Base-by-base conservation (phyloP, 2,113 vertebrate genomes). In the Nannobrachium achirus region DNA sequence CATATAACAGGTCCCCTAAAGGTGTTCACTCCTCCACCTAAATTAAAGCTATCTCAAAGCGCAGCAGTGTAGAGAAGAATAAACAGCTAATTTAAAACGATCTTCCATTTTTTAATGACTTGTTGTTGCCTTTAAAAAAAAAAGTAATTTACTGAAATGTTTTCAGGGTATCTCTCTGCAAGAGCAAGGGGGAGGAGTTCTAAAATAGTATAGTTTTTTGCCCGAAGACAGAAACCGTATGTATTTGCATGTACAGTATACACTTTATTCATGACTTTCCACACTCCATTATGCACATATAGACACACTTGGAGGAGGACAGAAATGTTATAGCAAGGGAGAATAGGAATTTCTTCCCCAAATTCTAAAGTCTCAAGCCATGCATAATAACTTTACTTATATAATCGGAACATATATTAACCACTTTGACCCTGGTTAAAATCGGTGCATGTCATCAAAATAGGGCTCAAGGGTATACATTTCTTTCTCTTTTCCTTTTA, bases 81-180 rank as follows among this genome's bases (percentile, higher is more conserved):
- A 84, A 85, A 85, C 73, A 78, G 41, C 61, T 71, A 81, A 85
- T 85, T 73, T 76, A 69, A 85, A 85, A 80, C 79, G 46, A 84
- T 75, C 50, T 83, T 71, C 78, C 66, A 60, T 84, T 87, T 84
- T 87, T 87, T 82, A 89, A 90, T 81, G 80, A 85, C 78, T 88
- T 82, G 73, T 81, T 81, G 73, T 86, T 85, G 72, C 80, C 74
- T 79, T 78, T 66, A 76, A 75, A 84, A 33, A 84, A 33, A 33
- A 33, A 85, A 80, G 67, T 69, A 40, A 74, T 72, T 80, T 79
- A 70, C 60, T 75, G 41, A 70, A 79, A 85, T 76, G 83, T 83
- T 78, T 86, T 79, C 70, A 56, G 75, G 86, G 84, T 59, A 71
- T 76, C 57, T 56, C 48, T 53, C n/a, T 33, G 25, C 25, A 33